Base-by-base conservation (phyloP, 2,113 vertebrate species). In the Picathartes gymnocephalus region DNA sequence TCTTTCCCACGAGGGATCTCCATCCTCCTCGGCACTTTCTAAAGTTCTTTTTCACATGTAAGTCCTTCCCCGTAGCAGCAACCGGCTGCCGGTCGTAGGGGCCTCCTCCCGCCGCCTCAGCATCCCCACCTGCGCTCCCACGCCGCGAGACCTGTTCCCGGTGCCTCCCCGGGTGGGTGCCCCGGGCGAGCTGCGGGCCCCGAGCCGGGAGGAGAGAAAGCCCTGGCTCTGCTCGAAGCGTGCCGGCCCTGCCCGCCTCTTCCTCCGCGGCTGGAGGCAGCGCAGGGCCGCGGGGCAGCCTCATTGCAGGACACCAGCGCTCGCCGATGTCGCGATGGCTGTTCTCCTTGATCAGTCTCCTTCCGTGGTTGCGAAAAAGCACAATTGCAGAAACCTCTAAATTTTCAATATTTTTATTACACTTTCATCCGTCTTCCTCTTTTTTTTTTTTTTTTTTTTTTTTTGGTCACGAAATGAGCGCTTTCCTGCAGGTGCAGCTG, bases 21-120 rank as follows among this genome's bases (percentile, higher is more conserved):
- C 53, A 7, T 47, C 68, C 48, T 83, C 37, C 37, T 24, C 62
- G 39, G n/a, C 62, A 31, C 62, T 80, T 64, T 8, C 11, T 5
- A 16, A 81, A 88, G 60, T 62, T 68, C 54, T 57, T 60, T 50
- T 48, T 20, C 16, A 16, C 42, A 2, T 31, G 2, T 11, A 10
- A 65, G 56, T 44, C 13, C 37, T 23, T 33, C 31, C 62, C 72
- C 15, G n/a, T 1, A 23, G 37, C 18, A 30, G 48, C 39, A 45
- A 9, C 39, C 4, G 9, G 2, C 40, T 11, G 65, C 74, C 31
- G 11, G 9, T 5, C 2, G 6, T 12, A 0, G n/a, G 69, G 48
- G 8, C 35, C 45, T 47, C 66, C 20, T 58, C 51, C 51, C 37
- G 5, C 47, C 16, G 8, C 35, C 30, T 8, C 81, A 37, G 62